Evolutionary conservation across 2,888 invertebrate genomes (phyloP), one percentile per base, ranked within the genome.

Genomic region (Melanargia galathea): DNA sequence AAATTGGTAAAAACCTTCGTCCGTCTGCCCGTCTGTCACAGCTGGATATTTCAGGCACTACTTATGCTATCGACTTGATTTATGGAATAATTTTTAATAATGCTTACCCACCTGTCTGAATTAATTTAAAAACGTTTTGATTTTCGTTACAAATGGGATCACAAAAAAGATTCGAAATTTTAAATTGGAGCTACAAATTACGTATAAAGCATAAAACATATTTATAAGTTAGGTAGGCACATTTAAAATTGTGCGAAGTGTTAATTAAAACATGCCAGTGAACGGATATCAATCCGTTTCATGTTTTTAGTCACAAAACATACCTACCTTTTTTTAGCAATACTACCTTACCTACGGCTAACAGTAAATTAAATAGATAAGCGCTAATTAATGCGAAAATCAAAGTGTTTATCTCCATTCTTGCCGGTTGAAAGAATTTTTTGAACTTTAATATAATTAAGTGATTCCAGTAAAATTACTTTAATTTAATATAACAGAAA

Each of bases 401-500:
- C 18, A 43, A 16, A 7, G 18, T 43, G 8, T 11, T 18, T 18
- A 43, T 16, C 45, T 22, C 45, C 45, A 13, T 20, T 11, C 10
- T 46, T 49, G 26, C 26, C 30, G 16, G 16, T 16, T 10, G 16
- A 49, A 30, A 10, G 49, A 49, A 26, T 49, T 22, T 22, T 46
- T 22, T 46, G 8, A 49, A 48, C n/a, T 49, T 49, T 26, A 26
- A 49, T 8, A 49, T 49, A 30, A 49, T 30, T 26, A 49, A 35
- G 22, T 22, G 26, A 20, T 56, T 56, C 3, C 48, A 46, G 58
- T 20, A 35, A 43, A 43, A 33, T 56, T 45, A 45, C 43, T 56
- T 43, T 45, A 43, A 30, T 30, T 30, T n/a, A n/a, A 56, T 30
- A 26, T 45, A 45, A 43, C 35, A 46, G 33, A 54, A 58, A 58